phyloP scores from a whole-genome alignment of 1,140 invertebrate genomes.

The Asbolus verrucosus region DNA sequence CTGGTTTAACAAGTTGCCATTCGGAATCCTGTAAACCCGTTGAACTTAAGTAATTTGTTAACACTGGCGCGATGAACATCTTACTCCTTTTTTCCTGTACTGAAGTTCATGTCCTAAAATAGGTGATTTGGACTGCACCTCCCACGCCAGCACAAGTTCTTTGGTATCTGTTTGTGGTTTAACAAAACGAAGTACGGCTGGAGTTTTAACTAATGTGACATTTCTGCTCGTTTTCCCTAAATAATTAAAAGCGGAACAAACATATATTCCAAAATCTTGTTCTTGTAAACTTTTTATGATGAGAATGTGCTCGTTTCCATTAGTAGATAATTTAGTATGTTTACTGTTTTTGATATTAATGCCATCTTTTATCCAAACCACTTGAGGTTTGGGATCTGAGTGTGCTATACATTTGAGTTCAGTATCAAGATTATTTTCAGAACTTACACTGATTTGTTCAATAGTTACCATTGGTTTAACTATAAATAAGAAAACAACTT shows the following conservation, averaged over 20 bases:
- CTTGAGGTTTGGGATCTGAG: slow-evolving; percentile 52
- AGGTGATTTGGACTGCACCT: slow-evolving; percentile 57
- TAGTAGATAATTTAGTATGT: slow-evolving; percentile 40
- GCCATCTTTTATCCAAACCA: slow-evolving; percentile 55
- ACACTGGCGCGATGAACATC: no score
- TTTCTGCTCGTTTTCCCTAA: slow-evolving; percentile 46
- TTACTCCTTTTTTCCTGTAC: slow-evolving; percentile 59
- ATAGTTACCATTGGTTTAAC: slow-evolving; percentile 55
- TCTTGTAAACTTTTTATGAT: slow-evolving; percentile 51
- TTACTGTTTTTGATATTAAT: slow-evolving; percentile 47
- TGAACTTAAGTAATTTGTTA: slow-evolving; percentile 5
- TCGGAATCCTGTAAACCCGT: slow-evolving; percentile 48
- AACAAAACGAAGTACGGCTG: slow-evolving; percentile 49
- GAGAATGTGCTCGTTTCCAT: slow-evolving; percentile 45
- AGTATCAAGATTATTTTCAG: slow-evolving; percentile 52
- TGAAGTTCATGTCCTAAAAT: slow-evolving; percentile 54
- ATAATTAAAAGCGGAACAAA: slow-evolving; percentile 53
- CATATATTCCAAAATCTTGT: slow-evolving; percentile 56
- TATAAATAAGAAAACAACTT: no score
- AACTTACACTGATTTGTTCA: slow-evolving; percentile 55
- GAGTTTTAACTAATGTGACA: slow-evolving; percentile 53
- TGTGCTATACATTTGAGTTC: slow-evolving; percentile 57
- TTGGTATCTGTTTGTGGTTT: slow-evolving; percentile 46
- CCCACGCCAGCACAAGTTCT: slow-evolving; percentile 56
- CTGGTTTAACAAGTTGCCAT: slow-evolving; percentile 53